These are phyloP conservation scores for Pasiphila rectangulata DNA, from an alignment of 2,888 invertebrate species.

Conservation along the genomic window DNA sequence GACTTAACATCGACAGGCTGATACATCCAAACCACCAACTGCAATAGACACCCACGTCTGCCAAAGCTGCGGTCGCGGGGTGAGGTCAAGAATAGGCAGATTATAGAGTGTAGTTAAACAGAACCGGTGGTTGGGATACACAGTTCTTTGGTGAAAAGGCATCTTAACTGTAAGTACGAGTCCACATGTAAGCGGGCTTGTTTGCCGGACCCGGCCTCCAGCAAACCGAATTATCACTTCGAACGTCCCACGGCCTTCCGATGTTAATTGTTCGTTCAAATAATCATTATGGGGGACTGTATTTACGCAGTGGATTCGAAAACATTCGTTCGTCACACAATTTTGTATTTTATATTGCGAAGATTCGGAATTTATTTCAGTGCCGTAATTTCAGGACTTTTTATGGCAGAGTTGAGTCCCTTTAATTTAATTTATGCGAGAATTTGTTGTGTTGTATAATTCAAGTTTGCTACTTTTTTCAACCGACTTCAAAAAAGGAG, in stretches of 20 bases:
- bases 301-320: constrained; percentile 62
- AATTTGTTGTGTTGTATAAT: constrained; percentile 54
- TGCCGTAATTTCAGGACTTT: constrained; percentile 54
- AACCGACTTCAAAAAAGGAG: constrained; percentile 42
- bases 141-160: too few species aligned
- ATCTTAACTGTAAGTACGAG: constrained; percentile 7
- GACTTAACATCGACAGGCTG: too few species aligned
- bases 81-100: too few species aligned
- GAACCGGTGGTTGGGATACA: too few species aligned
- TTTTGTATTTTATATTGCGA: constrained; percentile 52
- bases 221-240: constrained; percentile 67
- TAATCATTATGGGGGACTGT: constrained; percentile 72
- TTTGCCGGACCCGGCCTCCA: constrained; percentile 49
- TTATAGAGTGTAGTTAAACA: too few species aligned
- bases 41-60: too few species aligned
- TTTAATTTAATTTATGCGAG: constrained; percentile 47
- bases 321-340: constrained; percentile 54
- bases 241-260: constrained; percentile 51
- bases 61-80: too few species aligned
- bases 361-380: constrained; percentile 54
- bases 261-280: constrained; percentile 71
- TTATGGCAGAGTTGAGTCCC: constrained; percentile 54
- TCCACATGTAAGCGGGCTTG: constrained; percentile 37
- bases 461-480: constrained; percentile 53
- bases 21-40: too few species aligned